A percentile compares a stretch with the other conserved stretches of the same genome.
Conservation (phyloP, 2,797 vertebrate genomes). For the Squalus acanthias region DNA sequence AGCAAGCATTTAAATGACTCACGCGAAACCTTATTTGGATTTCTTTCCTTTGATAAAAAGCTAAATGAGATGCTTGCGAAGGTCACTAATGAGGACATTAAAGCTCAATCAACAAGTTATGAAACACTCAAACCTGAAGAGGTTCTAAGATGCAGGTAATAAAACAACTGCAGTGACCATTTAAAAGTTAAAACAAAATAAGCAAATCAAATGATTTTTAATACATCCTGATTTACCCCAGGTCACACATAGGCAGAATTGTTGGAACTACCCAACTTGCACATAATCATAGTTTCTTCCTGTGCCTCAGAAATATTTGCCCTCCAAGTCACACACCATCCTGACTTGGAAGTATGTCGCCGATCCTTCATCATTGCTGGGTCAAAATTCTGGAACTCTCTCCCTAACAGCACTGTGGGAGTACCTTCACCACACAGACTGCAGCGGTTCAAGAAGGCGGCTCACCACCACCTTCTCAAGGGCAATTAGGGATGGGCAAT, state of each 20-base stretch:
- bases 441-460: no score
- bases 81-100: slow-evolving; percentile 32
- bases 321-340: no score
- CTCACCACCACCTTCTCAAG: no score
- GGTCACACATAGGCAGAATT: not conserved
- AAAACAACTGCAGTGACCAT: slow-evolving; percentile 35
- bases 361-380: no score
- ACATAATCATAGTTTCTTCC: not conserved
- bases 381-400: no score
- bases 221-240: slow-evolving; percentile 46
- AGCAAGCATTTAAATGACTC: not conserved
- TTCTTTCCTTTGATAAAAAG: slow-evolving; percentile 42
- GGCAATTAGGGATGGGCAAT: no score
- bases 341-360: no score
- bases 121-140: slow-evolving; percentile 48
- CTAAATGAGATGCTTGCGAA: slow-evolving; percentile 47
- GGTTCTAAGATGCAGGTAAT: slow-evolving; percentile 55
- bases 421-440: no score
- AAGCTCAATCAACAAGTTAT: slow-evolving; percentile 26
- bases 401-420: no score
- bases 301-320: not conserved
- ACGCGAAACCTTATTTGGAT: not conserved
- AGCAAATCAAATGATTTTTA: slow-evolving; percentile 41
- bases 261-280: not conserved
- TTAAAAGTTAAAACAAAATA: slow-evolving; percentile 39